Base-by-base conservation (phyloP, 2,888 invertebrate species). In the Xanthostigma xanthostigma region DNA sequence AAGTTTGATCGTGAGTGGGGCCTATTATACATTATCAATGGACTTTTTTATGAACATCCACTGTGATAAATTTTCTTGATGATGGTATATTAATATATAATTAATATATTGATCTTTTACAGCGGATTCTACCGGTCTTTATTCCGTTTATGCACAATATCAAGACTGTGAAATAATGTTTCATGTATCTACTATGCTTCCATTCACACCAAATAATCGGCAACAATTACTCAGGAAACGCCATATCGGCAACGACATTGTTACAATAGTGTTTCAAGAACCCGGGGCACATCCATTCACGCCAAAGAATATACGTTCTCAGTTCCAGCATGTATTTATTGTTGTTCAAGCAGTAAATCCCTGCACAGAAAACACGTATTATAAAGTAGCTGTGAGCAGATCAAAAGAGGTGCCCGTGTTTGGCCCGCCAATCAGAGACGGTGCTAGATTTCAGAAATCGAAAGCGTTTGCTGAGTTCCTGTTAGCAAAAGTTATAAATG, bases 241-340 rank as follows among this genome's bases (percentile, higher is more conserved):
- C 33, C 95, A 96, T 69, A 95, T 96, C 61, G 96, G 96, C 57
- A 96, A 96, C 65, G 95, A 96, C 70, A 95, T 96, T 63, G 95
- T 96, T 46, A 96, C 95, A 11, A 88, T 97, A 58, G 88, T 97
- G 50, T 97, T 96, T 72, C 85, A 76, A 65, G 90, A 91, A 67
- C 90, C 92, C 0, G 93, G 92, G 44, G 87, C 95, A 17, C 75
- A 84, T 49, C 90, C 94, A 1, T 96, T 96, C 68, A 91, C 91
- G 49, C 94, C 96, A 46, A 82, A 88, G 61, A 87, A 89, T 60
- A 93, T 96, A 58, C 80, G 95, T 50, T 95, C 94, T 44, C 95
- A 96, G 66, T 96, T 96, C 69, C 96, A 96, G 66, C 96, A 96
- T 68, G 95, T 96, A 36, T 96, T 96, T 68, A 86, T 96, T 56